Percentiles rank a stretch among this genome's conserved stretches.
Evolutionary conservation across 92 coral and sea anemone species (phyloP).

Genomic region (Diadumene lineata): DNA sequence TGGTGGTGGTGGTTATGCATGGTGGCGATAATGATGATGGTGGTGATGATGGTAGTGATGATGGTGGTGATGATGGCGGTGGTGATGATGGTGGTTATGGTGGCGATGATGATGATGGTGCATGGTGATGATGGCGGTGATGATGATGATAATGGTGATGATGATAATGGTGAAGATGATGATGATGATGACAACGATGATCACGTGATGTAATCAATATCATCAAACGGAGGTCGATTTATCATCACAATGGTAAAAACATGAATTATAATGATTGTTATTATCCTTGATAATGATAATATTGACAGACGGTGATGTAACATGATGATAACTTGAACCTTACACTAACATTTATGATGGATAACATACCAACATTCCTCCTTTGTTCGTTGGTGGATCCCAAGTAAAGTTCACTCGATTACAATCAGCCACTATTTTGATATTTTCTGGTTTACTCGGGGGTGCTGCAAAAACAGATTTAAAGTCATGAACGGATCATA

Average conservation of each 20-base stretch:
- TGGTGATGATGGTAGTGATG: background rate
- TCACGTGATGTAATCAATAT: too few species aligned
- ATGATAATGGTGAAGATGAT: background rate
- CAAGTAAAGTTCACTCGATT: constrained; percentile 40
- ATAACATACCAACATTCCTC: constrained; percentile 59
- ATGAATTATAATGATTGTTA: background rate
- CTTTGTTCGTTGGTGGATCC: constrained; percentile 37
- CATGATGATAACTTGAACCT: too few species aligned
- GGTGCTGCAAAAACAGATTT: constrained; percentile 28
- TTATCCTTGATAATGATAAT: background rate
- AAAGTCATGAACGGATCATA: too few species aligned
- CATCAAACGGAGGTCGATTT: too few species aligned
- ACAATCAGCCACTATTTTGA: constrained; percentile 28
- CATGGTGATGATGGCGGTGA: background rate
- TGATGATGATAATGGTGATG: background rate
- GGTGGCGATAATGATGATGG: background rate
- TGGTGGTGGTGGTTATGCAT: background rate
- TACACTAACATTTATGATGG: too few species aligned
- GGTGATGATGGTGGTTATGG: background rate
- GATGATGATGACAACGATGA: background rate
- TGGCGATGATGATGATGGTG: background rate
- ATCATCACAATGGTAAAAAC: background rate
- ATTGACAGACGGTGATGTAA: background rate
- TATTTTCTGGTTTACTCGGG: constrained; percentile 27
- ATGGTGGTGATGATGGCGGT: background rate